Evolutionary conservation across 2,888 invertebrate species (phyloP), one percentile per base, ranked within the genome.

Genomic region (Acronicta leporina): DNA sequence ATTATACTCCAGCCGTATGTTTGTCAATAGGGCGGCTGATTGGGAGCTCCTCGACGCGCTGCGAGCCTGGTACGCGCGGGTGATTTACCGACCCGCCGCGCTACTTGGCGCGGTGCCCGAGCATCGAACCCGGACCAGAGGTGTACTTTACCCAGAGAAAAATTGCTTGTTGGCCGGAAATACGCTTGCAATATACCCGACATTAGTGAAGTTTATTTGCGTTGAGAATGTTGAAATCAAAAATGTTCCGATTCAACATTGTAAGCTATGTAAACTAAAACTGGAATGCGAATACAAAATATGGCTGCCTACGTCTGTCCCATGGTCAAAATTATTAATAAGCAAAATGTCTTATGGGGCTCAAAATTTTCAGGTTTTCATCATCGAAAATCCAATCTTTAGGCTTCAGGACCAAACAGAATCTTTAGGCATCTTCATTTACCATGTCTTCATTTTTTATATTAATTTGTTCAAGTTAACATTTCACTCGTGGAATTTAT

Each of bases 1-100:
- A 92, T 92, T 92, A 91, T 89, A 82, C 83, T 77, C 81, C 79
- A 83, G 86, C 87, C 87, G 89, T 92, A 91, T 92, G 92, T 92
- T 92, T 92, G 93, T 92, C 92, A 92, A 92, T 92, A 91, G 89
- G 82, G 86, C 86, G 88, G 85, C 87, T 92, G 92, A 92, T 92
- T 92, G 92, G 88, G 77, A 85, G 83, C 90, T 90, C 87, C 84
- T 87, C 85, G 82, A 76, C 77, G 83, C 86, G 82, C 87, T 91
- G 86, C 80, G 80, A 84, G 84, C 87, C 87, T 88, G 87, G 89
- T 90, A 87, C 71, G 51, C 60, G 60, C 78, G 80, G 66, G 71
- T 87, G 87, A 87, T 89, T 89, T 90, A 89, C 87, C 83, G 84
- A 81, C 84, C 82, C 82, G 81, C 83, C 86, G 88, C 83, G 87